A percentile compares a stretch with the other conserved stretches of the same genome.
phyloP scores from a whole-genome alignment of 2,113 vertebrate species.

The Sigmodon hispidus region DNA sequence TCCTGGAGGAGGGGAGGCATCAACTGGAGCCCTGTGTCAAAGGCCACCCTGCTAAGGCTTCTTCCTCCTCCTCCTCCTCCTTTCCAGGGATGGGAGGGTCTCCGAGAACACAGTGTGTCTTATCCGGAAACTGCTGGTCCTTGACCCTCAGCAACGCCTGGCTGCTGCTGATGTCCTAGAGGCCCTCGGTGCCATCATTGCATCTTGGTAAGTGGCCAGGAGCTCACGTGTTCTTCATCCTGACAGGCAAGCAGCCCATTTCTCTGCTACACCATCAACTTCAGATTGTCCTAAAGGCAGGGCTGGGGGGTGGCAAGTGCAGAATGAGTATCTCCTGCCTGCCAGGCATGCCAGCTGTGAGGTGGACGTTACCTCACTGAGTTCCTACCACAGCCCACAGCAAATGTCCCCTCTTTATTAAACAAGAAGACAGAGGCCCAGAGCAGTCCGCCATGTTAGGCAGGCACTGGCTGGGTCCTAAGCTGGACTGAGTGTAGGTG shows the following conservation, averaged over 20 bases:
- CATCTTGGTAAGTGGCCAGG: conserved; percentile 90
- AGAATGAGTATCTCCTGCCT: neutral
- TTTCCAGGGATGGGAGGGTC: conserved; percentile 93
- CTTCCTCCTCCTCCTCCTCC: neutral
- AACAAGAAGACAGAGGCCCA: neutral
- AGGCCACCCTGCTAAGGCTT: neutral
- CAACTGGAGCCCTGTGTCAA: neutral
- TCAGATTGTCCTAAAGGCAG: neutral
- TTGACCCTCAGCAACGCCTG: conserved; percentile 97
- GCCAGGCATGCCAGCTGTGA: neutral
- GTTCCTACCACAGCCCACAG: neutral
- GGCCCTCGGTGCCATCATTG: conserved; percentile 95
- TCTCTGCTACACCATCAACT: neutral
- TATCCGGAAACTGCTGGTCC: conserved; percentile 96
- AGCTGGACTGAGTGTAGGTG: neutral
- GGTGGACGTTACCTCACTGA: neutral
- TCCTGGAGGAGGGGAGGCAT: neutral
- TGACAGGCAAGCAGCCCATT: neutral
- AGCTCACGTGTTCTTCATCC: neutral
- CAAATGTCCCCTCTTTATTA: neutral
- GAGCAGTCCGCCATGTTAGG: neutral
- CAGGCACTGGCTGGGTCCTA: neutral
- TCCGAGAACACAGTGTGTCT: conserved; percentile 98
- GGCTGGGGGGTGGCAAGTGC: neutral
- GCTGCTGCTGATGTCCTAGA: conserved; percentile 96